A percentile compares a stretch with the other conserved stretches of the same genome.
These are phyloP conservation scores for Drosophila sturtevanti DNA, from an alignment of 1,140 invertebrate species.

Conservation along the genomic window DNA sequence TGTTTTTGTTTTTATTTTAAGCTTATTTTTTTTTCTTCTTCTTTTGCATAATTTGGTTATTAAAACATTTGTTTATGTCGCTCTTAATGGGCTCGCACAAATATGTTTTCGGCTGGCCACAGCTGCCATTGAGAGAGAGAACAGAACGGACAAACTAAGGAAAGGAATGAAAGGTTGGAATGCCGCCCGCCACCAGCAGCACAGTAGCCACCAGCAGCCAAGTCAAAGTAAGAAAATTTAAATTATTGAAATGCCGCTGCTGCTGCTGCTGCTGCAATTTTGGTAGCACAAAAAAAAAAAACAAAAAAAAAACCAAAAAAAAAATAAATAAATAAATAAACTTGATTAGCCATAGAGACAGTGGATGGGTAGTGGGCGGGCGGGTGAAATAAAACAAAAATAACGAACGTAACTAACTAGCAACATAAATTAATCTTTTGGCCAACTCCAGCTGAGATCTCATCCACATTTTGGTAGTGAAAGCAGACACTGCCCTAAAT, in stretches of 20 bases:
- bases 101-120: constrained; percentile 41
- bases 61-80: constrained; percentile 77
- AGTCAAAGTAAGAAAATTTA: not conserved
- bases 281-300: not conserved
- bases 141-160: not conserved
- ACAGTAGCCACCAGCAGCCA: not conserved
- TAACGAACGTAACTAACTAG: not conserved
- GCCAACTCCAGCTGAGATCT: not conserved
- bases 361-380: too few relatives aligned
- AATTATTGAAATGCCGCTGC: constrained; percentile 9
- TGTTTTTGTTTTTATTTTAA: constrained; percentile 16
- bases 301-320: too few relatives aligned
- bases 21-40: constrained; percentile 27
- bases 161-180: not conserved
- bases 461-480: not conserved
- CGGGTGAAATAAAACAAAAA: not conserved
- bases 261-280: constrained; percentile 11
- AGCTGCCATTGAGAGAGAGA: too few relatives aligned
- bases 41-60: constrained; percentile 74
- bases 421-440: not conserved
- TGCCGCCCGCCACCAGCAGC: not conserved
- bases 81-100: constrained; percentile 57
- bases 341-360: constrained; percentile 7
- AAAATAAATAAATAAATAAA: not conserved
- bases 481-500: constrained; percentile 1